Evolutionary conservation across 2,888 invertebrate genomes (phyloP), one percentile per base, ranked within the genome.

Genomic region (Graphium colonna): DNA sequence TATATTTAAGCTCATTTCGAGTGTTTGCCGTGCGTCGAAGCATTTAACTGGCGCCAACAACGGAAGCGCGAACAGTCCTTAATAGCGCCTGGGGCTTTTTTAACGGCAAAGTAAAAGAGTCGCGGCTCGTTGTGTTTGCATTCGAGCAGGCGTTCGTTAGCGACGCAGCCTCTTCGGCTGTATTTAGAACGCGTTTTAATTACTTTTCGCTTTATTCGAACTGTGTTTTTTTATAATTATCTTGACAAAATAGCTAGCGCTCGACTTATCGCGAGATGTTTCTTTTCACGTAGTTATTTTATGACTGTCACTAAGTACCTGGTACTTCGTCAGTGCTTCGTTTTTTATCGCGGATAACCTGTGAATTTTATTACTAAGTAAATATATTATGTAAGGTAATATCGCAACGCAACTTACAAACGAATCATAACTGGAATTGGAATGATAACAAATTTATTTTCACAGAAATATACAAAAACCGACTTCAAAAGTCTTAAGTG

Each of bases 81-180:
- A 38, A 51, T 45, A 18, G 44, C 51, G 44, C 51, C 51, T 51
- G 44, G 13, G 28, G 28, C 39, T 51, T 15, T 36, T 21, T 51
- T 9, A 45, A 45, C 28, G 44, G 44, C 51, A 51, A 42, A 45
- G 38, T 5, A 26, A 44, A 39, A 44, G 12, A 38, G 28, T 16
- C 12, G n/a, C 38, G 16, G 38, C 39, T 44, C 16, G 51, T 44
- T 51, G 51, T 38, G 12, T 42, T 42, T 12, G 44, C 13, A 31
- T 45, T 42, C 16, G 17, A 28, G 51, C 51, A 51, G 51, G 51
- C 51, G 51, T 44, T 51, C 39, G 31, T 31, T 51, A 45, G 12
- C 5, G 28, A 39, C 26, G 38, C 28, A 31, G 17, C 18, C 16
- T 28, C 17, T n/a, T 18, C 13, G 17, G 17, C 31, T 36, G 13